Evolutionary conservation across 2,113 vertebrate genomes (phyloP), one percentile per base, ranked within the genome.

Genomic region (Falco punctatus): DNA sequence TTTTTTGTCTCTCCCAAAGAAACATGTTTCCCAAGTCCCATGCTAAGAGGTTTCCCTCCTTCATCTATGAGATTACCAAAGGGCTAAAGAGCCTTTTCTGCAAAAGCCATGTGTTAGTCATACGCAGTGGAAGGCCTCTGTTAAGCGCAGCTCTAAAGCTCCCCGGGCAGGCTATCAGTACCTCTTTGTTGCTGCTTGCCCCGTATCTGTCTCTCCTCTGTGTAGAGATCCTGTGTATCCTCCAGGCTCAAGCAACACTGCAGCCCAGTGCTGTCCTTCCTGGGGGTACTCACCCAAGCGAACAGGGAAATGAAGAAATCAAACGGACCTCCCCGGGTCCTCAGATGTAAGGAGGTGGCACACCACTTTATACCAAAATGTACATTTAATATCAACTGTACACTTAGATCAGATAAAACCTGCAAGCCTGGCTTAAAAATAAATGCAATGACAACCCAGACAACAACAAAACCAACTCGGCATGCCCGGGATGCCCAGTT

Each of bases 191-290:
- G 59, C 65, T 79, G 13, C 52, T 90, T 79, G 24, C 2, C 30
- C 40, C 1, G 0, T 77, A 15, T 44, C 38, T 38, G 38, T 38
- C 18, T 72, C 69, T 81, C 35, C 46, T 30, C 22, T 70, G 0
- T 21, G 28, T 38, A 51, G 40, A 46, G 22, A 74, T 33, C 26
- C 28, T 64, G 13, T 40, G 21, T 49, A 10, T 65, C 10, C 4
- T 10, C 4, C n/a, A 86, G 44, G 33, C 28, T 72, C 26, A 73
- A 48, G 35, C 18, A 35, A 78, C 13, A 40, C 16, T 84, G 42
- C 24, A 93, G 24, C 38, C 24, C 20, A 40, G 20, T 51, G n/a
- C 12, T 90, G 24, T 46, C 46, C 32, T 67, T 87, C 58, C 62
- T 80, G 28, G 61, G 38, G 17, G 2, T 77, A 42, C 18, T 48